Base-by-base conservation (phyloP, 2,797 vertebrate species). In the Myotis pilosus region DNA sequence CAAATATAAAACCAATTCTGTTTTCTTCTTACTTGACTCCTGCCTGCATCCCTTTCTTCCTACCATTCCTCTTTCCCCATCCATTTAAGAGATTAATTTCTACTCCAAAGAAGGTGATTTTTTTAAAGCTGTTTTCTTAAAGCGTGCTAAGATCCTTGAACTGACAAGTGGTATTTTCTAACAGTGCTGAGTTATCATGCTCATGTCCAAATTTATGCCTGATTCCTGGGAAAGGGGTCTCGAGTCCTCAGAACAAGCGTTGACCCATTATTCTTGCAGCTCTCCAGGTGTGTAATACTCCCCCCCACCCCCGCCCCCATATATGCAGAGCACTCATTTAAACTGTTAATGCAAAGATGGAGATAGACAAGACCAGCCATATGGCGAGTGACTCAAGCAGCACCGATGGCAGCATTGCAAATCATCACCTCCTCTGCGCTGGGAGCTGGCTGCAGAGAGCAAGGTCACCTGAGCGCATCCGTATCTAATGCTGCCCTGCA, bases 51-150 rank as follows among this genome's bases (percentile, higher is more conserved):
- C 25, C 28, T 76, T 94, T 88, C 76, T n/a, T 36, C 41, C 51
- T 41, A 22, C 28, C 38, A 30, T 68, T 51, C 28, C 38, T 75
- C 82, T 82, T 28, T 30, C 44, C n/a, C 69, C 53, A 93, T 96
- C 78, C 92, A 92, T 92, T 92, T 94, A 71, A 86, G 72, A 91
- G 93, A 96, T 94, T 87, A 91, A 96, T 96, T 96, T 94, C 74
- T 95, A 49, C 9, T 68, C 57, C 47, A 64, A 84, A 96, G 95
- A 94, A 96, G 92, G 96, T 94, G 87, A 88, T 96, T 68, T 47
- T 47, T 95, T 97, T 96, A 55, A 93, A 96, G 84, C 85, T 88
- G 91, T 96, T 95, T 96, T 55, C 78, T 96, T 93, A 96, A 95
- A 92, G 81, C 20, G 64, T 80, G 53, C 69, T 68, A 81, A 95